Evolutionary conservation across 2,113 vertebrate genomes (phyloP), one percentile per base, ranked within the genome.

Genomic region (Zeus faber): DNA sequence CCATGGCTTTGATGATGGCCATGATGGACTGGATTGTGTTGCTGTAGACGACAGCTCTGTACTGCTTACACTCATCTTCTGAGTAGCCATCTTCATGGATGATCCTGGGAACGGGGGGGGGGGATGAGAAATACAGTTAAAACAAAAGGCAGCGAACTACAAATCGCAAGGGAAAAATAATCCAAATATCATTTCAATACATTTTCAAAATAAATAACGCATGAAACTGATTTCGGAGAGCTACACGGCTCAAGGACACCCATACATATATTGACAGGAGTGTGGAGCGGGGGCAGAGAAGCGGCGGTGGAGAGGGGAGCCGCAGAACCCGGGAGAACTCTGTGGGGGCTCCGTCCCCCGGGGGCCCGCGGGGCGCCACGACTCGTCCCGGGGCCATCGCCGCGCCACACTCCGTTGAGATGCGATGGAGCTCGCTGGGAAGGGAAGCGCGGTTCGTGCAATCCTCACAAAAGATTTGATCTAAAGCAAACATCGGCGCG

Each of bases 11-110:
- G 87, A 97, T 92, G 57, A 98, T 98, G 61, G 95, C 95, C 94
- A 98, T 98, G 68, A 98, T 96, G 73, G 96, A 98, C 88, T 98
- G 96, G 87, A 97, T 96, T 83, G 95, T 98, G 89, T 98, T 98
- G 89, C 96, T 98, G 89, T 93, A 98, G 59, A 98, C 96, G 17
- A 98, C 95, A 0, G 95, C 96, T 83, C 93, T 93, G 89, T 98
- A 98, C 82, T 98, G 95, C 85, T 94, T 92, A 70, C 96, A 96
- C 49, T 98, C 96, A 6, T 98, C 96, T 86, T 98, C 96, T 3
- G 96, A 96, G 77, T 98, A 98, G 53, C 96, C 96, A 4, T 96
- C 95, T 77, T 98, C 96, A 0, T 98, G 96, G 77, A 98, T 98
- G 72, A 98, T 98, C 89, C 96, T 95, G 82, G 31, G 35, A n/a